phyloP scores from a whole-genome alignment of 2,888 invertebrate species.

The Ophion costatus region DNA sequence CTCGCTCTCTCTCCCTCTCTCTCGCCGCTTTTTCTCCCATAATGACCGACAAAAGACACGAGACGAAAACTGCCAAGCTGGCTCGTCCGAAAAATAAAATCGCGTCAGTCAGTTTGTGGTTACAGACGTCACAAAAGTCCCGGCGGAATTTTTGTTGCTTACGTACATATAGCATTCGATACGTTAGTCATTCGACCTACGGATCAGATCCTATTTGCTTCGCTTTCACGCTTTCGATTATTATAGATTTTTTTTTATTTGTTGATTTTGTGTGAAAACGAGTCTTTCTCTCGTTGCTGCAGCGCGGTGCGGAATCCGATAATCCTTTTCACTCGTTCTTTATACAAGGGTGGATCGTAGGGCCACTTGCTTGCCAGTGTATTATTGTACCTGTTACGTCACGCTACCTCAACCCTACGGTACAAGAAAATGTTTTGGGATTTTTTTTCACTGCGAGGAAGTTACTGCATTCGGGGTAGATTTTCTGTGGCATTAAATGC shows the following conservation, averaged over 20 bases:
- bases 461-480: background rate
- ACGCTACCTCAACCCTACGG: background rate
- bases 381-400: constrained; percentile 49
- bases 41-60: constrained; percentile 65
- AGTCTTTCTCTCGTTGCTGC: constrained; percentile 13
- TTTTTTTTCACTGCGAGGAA: background rate
- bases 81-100: constrained; percentile 45
- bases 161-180: constrained; percentile 72
- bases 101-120: constrained; percentile 53
- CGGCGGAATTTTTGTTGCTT: constrained; percentile 72
- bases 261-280: constrained; percentile 6
- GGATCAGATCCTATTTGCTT: constrained; percentile 59
- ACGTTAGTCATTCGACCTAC: constrained; percentile 71
- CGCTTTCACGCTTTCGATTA: constrained; percentile 59
- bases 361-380: constrained; percentile 44
- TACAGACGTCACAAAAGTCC: constrained; percentile 69
- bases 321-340: constrained; percentile 43
- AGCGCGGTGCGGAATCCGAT: constrained; percentile 36
- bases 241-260: constrained; percentile 45
- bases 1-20: constrained; percentile 1
- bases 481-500: too few relatives aligned
- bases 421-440: constrained; percentile 11
- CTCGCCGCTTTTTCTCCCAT: constrained; percentile 4
- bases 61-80: constrained; percentile 46
- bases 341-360: background rate